Evolutionary conservation across 2,113 vertebrate genomes (phyloP).

Genomic region (Tursiops truncatus): DNA sequence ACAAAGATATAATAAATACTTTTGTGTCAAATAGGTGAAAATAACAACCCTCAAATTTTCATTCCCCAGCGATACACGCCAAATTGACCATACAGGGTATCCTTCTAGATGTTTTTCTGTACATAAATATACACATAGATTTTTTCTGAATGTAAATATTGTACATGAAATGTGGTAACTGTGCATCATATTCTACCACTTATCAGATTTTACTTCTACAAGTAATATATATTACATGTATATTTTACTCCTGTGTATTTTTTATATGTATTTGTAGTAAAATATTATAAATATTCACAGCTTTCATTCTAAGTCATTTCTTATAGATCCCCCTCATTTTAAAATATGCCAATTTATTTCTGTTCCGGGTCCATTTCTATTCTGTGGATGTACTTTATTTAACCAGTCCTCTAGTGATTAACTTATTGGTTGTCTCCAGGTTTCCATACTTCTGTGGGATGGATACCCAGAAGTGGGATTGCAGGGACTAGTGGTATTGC

Average conservation of each 20-base stretch:
- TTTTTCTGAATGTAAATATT: neutral
- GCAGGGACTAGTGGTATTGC: neutral
- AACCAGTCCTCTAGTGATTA: neutral
- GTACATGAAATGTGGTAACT: neutral
- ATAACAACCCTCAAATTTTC: neutral
- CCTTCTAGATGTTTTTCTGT: neutral
- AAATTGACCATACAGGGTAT: too few relatives aligned
- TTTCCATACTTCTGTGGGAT: neutral
- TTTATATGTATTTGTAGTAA: conserved; percentile 19
- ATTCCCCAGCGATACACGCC: neutral
- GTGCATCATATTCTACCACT: neutral
- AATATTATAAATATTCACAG: neutral
- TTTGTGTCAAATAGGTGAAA: neutral
- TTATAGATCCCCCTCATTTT: neutral
- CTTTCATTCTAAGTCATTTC: neutral
- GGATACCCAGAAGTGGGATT: neutral
- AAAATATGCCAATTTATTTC: neutral
- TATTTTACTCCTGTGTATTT: neutral
- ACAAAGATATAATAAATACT: neutral
- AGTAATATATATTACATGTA: neutral
- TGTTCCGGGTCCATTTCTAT: neutral
- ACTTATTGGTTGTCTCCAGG: neutral
- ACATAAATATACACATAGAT: neutral
- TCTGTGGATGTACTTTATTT: neutral
- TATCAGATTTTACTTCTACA: neutral